phyloP scores from a whole-genome alignment of 2,113 vertebrate species.

The Reinhardtius hippoglossoides region DNA sequence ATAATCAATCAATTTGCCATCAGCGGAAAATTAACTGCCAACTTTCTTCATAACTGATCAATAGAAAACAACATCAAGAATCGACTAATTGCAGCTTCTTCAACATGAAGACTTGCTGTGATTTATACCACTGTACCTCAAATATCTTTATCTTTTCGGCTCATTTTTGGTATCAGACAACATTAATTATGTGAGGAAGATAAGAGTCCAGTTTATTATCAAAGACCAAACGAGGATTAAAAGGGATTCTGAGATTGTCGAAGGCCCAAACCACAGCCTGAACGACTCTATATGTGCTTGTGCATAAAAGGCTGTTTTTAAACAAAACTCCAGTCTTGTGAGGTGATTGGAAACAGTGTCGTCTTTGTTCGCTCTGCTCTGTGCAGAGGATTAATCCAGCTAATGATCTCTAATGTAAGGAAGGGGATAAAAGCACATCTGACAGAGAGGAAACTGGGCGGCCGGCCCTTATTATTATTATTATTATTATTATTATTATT shows the following conservation, averaged over 20 bases:
- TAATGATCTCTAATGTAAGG: constrained; percentile 73
- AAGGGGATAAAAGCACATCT: constrained; percentile 58
- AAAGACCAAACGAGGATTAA: neutral
- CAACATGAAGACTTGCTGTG: neutral
- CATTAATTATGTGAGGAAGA: no score
- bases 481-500: neutral
- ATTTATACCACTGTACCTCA: neutral
- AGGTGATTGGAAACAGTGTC: constrained; percentile 74
- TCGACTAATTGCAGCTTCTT: neutral
- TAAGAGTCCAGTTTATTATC: no score
- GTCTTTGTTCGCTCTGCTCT: constrained; percentile 71
- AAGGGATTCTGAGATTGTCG: neutral
- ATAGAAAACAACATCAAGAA: neutral
- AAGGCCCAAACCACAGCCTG: neutral
- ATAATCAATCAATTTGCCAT: neutral
- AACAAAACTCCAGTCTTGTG: constrained; percentile 74
- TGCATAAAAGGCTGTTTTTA: constrained; percentile 35
- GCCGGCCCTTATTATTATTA: constrained; percentile 13
- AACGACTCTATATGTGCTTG: neutral
- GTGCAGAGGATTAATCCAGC: constrained; percentile 70
- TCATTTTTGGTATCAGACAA: no score
- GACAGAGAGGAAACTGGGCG: constrained; percentile 30
- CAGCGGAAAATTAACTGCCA: no score
- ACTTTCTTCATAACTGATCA: neutral
- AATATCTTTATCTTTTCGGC: no score